Base-by-base conservation (phyloP, 2,797 vertebrate species). In the Anas georgica region DNA sequence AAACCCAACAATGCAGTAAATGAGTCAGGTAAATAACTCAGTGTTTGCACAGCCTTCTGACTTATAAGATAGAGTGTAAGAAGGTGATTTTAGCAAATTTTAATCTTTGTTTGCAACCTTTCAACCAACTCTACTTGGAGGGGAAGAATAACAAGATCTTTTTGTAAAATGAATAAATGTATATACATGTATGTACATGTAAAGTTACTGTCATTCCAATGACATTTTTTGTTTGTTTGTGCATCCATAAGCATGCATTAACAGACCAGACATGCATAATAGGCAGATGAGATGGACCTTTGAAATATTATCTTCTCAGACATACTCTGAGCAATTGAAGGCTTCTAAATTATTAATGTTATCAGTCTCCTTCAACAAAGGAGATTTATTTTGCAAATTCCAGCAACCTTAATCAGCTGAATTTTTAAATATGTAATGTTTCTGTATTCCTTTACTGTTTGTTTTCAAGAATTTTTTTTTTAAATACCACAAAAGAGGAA, bases 381-480 rank as follows among this genome's bases (percentile, higher is more conserved):
- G 21, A 87, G 75, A 83, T 90, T 90, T 93, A 93, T 92, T 96
- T 94, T 91, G 59, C 73, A 92, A 88, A 95, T 94, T 90, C 83
- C 68, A 85, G 46, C 20, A 68, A 80, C 35, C 9, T 20, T 86
- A 84, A 81, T 91, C 92, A 95, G 87, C 50, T 93, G 91, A 84
- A 94, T 92, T 92, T 94, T 94, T 89, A 96, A 94, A 95, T 83
- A 68, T 55, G 15, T 39, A 29, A 9, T 92, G 95, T 97, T 97
- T 96, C 81, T 95, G 50, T 94, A 69, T 93, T 89, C 48, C 83
- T 91, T 83, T 70, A 88, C 84, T 94, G 90, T 94, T 97, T 97
- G 96, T 94, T 97, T 97, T 97, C 90, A 95, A 80, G 67, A 94
- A 86, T 94, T 96, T 96, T 93, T 39, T 93, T 93, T 93, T 52